These are phyloP conservation scores for Passerculus sandwichensis DNA, from an alignment of 2,797 vertebrate genomes.

Conservation along the genomic window DNA sequence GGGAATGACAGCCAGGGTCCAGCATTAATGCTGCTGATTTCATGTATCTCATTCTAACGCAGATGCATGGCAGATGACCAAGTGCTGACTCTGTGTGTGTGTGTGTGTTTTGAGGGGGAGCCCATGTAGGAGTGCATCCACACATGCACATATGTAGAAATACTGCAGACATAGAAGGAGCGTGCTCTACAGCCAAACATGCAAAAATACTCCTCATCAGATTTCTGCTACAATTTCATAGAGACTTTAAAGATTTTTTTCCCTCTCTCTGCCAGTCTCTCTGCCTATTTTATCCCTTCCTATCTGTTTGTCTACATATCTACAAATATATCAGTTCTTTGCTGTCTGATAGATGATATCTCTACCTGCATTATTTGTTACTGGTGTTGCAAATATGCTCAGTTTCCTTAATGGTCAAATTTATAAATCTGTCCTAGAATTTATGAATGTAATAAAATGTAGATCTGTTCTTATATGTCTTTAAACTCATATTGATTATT, in stretches of 20 bases:
- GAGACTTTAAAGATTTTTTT: neutral
- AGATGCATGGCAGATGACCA: neutral
- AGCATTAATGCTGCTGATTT: neutral
- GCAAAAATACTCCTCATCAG: neutral
- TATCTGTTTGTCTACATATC: neutral
- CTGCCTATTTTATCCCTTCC: neutral
- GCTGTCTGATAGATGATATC: neutral
- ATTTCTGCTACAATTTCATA: neutral
- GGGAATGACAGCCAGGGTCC: constrained; percentile 1
- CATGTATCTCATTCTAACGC: neutral
- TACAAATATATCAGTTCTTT: neutral
- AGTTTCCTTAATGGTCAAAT: constrained; percentile 23
- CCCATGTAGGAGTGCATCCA: neutral
- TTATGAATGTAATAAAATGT: constrained; percentile 11
- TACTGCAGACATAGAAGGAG: neutral
- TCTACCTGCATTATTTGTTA: constrained; percentile 1
- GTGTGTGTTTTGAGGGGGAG: no score
- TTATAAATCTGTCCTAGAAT: constrained; percentile 14
- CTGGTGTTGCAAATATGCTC: neutral
- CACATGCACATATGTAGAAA: neutral
- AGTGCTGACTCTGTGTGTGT: neutral
- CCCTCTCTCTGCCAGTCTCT: neutral
- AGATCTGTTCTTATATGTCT: neutral
- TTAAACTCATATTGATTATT: neutral
- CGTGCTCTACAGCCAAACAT: neutral